phyloP scores from a whole-genome alignment of 2,113 vertebrate species.

The Python bivittatus region DNA sequence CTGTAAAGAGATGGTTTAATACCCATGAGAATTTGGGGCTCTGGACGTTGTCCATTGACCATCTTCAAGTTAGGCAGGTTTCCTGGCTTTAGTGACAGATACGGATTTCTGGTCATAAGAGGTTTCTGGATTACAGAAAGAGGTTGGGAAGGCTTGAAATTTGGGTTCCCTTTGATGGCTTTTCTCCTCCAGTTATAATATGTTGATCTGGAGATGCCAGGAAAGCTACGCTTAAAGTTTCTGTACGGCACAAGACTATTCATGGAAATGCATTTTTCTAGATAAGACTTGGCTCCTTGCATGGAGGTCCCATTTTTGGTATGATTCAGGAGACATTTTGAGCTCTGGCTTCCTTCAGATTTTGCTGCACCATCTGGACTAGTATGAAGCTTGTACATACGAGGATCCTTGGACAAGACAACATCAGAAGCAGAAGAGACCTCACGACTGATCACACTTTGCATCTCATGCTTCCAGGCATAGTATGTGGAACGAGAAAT shows the following conservation, averaged over 20 bases:
- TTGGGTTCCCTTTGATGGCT: conserved; percentile 83
- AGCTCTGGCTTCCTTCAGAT: conserved; percentile 31
- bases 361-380: conserved; percentile 34
- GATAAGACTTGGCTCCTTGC: conserved; percentile 89
- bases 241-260: conserved; percentile 89
- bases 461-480: conserved; percentile 94
- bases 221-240: conserved; percentile 90
- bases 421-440: conserved; percentile 45
- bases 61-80: conserved; percentile 41
- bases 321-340: conserved; percentile 5
- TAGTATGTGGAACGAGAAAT: conserved; percentile 95
- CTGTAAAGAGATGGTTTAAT: conserved; percentile 70
- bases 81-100: conserved; percentile 50
- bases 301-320: conserved; percentile 75
- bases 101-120: conserved; percentile 33
- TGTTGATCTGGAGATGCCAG: conserved; percentile 93
- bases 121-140: conserved; percentile 37
- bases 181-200: conserved; percentile 98
- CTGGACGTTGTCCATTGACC: not conserved
- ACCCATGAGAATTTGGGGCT: conserved; percentile 37
- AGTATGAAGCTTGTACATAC: conserved; percentile 9
- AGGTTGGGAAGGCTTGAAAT: conserved; percentile 71
- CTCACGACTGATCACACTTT: conserved; percentile 69
- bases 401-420: conserved; percentile 40
- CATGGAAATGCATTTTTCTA: conserved; percentile 89